Evolutionary conservation across 2,888 invertebrate genomes (phyloP), one percentile per base, ranked within the genome.

Genomic region (Cheilosia grossa): DNA sequence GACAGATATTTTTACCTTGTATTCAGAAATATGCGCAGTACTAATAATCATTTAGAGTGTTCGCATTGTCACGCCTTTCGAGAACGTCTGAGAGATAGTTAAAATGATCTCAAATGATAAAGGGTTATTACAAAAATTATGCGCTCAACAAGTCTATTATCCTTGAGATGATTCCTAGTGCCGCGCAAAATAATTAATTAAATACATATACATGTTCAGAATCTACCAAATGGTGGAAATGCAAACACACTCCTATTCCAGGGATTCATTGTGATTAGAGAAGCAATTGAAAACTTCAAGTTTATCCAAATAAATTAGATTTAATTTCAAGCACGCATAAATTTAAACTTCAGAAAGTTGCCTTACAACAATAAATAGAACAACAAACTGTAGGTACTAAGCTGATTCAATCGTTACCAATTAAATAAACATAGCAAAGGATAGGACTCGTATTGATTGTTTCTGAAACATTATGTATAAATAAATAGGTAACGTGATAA

Each of bases 291-390:
- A 40, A 40, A 40, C 0, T 40, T 24, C 13, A 19, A 13, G 24
- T 42, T 59, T n/a, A 59, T 27, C 7, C 4, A 9, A 42, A 42
- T 4, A 58, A 58, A 56, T 7, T 17, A 13, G 15, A 21, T 19
- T 19, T 17, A 10, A 19, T 7, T 40, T 9, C 47, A 47, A 24
- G 21, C n/a, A 42, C n/a, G n/a, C 17, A 42, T 42, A 27, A 24
- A 42, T 15, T 24, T 42, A 27, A 24, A 42, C n/a, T 24, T 42
- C n/a, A n/a, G n/a, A 42, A 17, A 59, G 42, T 59, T 59, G 59
- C 59, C 59, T 59, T 59, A 59, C 15, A 44, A 44, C 44, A 37
- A 58, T 6, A 15, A 33, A 21, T 40, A 17, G 44, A 44, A n/a
- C 17, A 17, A 44, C 44, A 13, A 37, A 37, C n/a, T 42, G 13